phyloP scores from a whole-genome alignment of 2,113 vertebrate species.

The Halichoerus grypus region DNA sequence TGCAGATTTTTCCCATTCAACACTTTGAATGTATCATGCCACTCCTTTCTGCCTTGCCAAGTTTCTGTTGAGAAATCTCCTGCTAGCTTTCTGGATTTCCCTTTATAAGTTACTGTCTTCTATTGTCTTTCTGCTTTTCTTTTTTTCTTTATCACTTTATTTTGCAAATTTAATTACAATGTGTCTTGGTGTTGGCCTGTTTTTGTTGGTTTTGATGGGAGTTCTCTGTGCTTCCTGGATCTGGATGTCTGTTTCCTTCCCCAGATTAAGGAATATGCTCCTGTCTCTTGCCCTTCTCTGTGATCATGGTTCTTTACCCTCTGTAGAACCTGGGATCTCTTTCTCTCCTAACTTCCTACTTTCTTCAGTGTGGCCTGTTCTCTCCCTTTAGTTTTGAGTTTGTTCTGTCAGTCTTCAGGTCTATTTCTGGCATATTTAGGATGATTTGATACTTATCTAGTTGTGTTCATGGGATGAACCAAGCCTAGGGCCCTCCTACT shows the following conservation, averaged over 20 bases:
- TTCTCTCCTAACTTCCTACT: background rate
- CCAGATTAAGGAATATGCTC: background rate
- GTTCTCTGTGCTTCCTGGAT: background rate
- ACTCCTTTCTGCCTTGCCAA: background rate
- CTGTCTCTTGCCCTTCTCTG: background rate
- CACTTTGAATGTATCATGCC: background rate
- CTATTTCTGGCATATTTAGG: background rate
- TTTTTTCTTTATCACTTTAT: background rate
- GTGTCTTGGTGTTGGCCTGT: background rate
- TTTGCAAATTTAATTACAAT: background rate
- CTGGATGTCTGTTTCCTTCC: background rate
- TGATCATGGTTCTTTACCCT: background rate
- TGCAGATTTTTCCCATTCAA: background rate
- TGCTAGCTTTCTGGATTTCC: background rate
- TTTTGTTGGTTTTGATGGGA: background rate
- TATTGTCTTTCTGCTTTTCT: background rate
- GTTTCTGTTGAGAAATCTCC: background rate
- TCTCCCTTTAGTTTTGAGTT: background rate
- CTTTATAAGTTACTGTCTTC: background rate
- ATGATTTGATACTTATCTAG: background rate
- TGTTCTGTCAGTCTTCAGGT: background rate
- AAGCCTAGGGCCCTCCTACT: background rate
- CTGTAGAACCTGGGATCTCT: background rate
- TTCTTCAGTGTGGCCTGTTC: background rate
- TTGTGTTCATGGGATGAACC: background rate